These are phyloP conservation scores for Leptinotarsa tumamoca DNA, from an alignment of 2,888 invertebrate genomes.

Conservation along the genomic window DNA sequence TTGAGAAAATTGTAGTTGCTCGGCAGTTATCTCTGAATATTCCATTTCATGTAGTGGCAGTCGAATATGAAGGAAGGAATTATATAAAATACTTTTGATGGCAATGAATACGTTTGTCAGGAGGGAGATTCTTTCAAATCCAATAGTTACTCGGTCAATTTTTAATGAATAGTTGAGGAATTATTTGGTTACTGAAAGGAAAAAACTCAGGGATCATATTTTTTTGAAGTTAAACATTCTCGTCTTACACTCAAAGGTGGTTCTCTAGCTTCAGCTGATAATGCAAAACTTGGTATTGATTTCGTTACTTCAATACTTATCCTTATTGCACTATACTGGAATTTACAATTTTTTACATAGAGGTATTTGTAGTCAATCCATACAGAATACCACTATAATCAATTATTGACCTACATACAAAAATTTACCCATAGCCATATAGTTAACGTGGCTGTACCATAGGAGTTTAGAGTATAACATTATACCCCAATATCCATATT, in stretches of 20 bases:
- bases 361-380: neutral
- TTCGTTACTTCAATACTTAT: neutral
- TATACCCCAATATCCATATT: neutral
- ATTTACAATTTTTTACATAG: too few species aligned
- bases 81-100: neutral
- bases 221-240: neutral
- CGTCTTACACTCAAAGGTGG: neutral
- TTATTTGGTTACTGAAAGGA: neutral
- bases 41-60: too few species aligned
- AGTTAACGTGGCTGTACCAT: slow-evolving; percentile 1
- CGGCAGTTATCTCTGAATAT: too few species aligned
- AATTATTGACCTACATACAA: neutral
- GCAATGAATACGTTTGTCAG: neutral
- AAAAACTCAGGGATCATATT: neutral
- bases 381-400: neutral
- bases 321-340: too few species aligned
- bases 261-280: neutral
- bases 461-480: slow-evolving; percentile 12
- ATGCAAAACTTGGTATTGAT: neutral
- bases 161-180: neutral
- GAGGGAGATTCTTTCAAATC: neutral
- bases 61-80: neutral
- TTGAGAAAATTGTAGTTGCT: too few species aligned
- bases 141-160: neutral
- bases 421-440: too few species aligned